Base-by-base conservation (phyloP, 2,888 invertebrate genomes). In the Ommatoiulus sabulosus region DNA sequence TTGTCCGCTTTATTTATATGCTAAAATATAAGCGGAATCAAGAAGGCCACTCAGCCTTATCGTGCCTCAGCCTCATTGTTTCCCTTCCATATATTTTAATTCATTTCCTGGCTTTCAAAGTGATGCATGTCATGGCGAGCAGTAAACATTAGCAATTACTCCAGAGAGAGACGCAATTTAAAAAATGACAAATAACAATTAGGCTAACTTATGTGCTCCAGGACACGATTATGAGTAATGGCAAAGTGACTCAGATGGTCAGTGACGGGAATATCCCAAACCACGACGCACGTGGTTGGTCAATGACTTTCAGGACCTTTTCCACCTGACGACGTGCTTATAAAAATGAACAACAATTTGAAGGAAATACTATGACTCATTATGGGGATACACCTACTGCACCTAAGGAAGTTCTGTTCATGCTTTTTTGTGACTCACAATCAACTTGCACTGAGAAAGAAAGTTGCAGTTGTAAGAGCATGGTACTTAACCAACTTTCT, bases 231-330 rank as follows among this genome's bases (percentile, higher is more conserved):
- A 72, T 72, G 72, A 72, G 24, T 20, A 20, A 24, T 5, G 72
- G 8, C 72, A 72, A 35, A 72, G 35, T 80, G 80, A 80, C 80
- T 80, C 80, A 80, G 24, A 15, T 80, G 35, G 35, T n/a, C 63
- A 20, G 63, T 63, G n/a, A 1, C 20, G 63, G 63, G 63, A 20
- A 63, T 63, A n/a, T 63, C 63, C 20, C 80, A 80, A 80, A 80
- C 35, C 80, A 7, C 80, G 24, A 80, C 80, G 80, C 35, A 80
- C 80, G 35, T 80, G 80, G 80, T 80, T 80, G 80, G 80, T 80
- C 80, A 80, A 80, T 80, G 80, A 80, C 80, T 35, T 80, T 80
- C 80, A 35, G 80, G 80, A 80, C 80, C 80, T 80, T 43, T 80
- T 80, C 15, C 80, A 80, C 80, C 80, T 80, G 80, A 80, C 80